Evolutionary conservation across 1,140 invertebrate species (phyloP).

Genomic region (Ericerus pela): DNA sequence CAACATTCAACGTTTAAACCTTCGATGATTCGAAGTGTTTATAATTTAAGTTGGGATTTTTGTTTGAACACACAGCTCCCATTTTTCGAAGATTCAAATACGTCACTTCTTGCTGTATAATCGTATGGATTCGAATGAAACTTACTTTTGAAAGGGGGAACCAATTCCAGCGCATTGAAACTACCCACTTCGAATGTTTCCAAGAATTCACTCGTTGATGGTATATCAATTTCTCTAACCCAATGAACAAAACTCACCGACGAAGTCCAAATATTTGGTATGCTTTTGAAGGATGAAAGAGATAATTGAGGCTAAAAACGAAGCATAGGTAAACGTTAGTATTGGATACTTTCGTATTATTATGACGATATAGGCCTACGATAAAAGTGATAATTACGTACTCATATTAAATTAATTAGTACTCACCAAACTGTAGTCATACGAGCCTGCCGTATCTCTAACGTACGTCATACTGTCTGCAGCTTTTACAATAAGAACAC

Average conservation of each 20-base stretch:
- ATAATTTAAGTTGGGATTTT: too few relatives aligned
- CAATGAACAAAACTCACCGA: not conserved
- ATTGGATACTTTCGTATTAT: too few relatives aligned
- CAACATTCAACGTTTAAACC: too few relatives aligned
- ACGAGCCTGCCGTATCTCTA: not conserved
- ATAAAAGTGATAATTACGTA: too few relatives aligned
- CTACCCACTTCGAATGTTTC: not conserved
- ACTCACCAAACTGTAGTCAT: not conserved
- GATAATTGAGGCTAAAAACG: not conserved
- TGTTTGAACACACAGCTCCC: too few relatives aligned
- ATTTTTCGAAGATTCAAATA: too few relatives aligned
- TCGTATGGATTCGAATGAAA: constrained; percentile 15
- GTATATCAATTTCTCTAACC: not conserved
- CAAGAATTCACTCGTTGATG: not conserved
- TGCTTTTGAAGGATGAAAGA: not conserved
- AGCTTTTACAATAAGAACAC: not conserved
- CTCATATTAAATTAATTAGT: too few relatives aligned
- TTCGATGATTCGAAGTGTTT: too few relatives aligned
- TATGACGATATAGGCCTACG: too few relatives aligned
- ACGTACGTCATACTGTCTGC: not conserved
- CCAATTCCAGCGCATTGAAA: constrained; percentile 32
- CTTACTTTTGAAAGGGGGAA: constrained; percentile 39
- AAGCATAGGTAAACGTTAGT: too few relatives aligned
- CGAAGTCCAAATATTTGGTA: not conserved
- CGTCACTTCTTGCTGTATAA: too few relatives aligned